These are phyloP conservation scores for Cydia splendana DNA, from an alignment of 1,140 invertebrate genomes.

Conservation along the genomic window DNA sequence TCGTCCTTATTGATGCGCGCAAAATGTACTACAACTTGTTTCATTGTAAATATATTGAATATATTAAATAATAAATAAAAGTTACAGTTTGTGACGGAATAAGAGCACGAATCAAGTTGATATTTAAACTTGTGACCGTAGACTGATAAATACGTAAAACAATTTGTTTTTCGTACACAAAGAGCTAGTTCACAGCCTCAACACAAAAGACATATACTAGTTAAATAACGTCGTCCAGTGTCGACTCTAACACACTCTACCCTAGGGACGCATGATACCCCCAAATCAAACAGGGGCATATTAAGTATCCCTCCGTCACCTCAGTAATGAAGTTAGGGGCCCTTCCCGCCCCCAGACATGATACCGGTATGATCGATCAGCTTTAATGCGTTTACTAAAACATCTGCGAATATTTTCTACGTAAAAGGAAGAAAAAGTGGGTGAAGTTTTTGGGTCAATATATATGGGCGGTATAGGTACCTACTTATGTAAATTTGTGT, in stretches of 20 bases:
- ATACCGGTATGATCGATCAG: background rate
- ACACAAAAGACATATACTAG: no score
- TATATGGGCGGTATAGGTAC: background rate
- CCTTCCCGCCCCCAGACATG: background rate
- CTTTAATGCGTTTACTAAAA: background rate
- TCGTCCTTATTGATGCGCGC: no score
- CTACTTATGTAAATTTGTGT: no score
- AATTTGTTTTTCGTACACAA: no score
- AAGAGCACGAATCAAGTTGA: no score
- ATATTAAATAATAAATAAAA: no score
- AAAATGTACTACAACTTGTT: no score
- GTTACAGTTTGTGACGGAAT: no score
- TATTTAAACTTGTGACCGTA: no score
- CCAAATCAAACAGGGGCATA: slow-evolving; percentile 16
- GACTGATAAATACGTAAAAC: no score
- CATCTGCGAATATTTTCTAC: slow-evolving; percentile 1
- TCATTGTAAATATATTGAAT: no score
- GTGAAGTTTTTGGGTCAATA: background rate
- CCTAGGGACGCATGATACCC: background rate
- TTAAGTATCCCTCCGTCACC: slow-evolving; percentile 1
- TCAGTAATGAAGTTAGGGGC: background rate
- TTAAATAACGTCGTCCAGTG: background rate
- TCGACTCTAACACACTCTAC: background rate
- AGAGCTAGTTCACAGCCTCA: no score
- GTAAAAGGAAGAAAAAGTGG: background rate